A percentile compares a stretch with the other conserved stretches of the same genome.
Conservation (phyloP, 2,888 invertebrate species). For the Scaptomyza parva region DNA sequence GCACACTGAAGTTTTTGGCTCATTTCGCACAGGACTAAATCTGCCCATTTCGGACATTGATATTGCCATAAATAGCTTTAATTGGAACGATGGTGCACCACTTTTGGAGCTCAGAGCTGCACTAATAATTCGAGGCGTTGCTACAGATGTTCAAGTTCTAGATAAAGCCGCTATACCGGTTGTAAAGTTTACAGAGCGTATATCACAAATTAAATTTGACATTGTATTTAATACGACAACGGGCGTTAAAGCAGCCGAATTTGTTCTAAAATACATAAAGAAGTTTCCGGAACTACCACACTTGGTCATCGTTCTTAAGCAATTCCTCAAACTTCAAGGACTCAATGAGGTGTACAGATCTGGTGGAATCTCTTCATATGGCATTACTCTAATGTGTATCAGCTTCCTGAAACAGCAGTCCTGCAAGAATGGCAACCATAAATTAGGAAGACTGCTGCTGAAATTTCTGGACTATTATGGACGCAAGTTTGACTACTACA, state of each 20-base stretch:
- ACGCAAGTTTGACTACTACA: constrained; percentile 68
- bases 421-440: constrained; percentile 40
- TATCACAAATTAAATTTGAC: constrained; percentile 64
- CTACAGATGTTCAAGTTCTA: constrained; percentile 48
- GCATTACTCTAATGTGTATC: constrained; percentile 64
- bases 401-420: constrained; percentile 57
- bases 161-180: constrained; percentile 68
- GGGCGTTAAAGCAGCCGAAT: constrained; percentile 61
- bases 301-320: constrained; percentile 65
- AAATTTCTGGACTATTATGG: constrained; percentile 71
- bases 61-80: constrained; percentile 45
- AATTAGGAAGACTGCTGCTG: constrained; percentile 51
- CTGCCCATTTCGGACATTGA: constrained; percentile 65
- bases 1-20: constrained; percentile 59
- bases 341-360: constrained; percentile 63
- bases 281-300: constrained; percentile 66
- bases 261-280: constrained; percentile 48
- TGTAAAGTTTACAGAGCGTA: constrained; percentile 64
- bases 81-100: constrained; percentile 28
- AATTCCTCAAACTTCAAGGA: constrained; percentile 54
- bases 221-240: constrained; percentile 63
- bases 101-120: constrained; percentile 44
- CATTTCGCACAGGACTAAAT: constrained; percentile 62
- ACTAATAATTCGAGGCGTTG: constrained; percentile 44
- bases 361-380: constrained; percentile 70